These are phyloP conservation scores for Sorex fumeus DNA, from an alignment of 2,113 vertebrate species.

Conservation along the genomic window DNA sequence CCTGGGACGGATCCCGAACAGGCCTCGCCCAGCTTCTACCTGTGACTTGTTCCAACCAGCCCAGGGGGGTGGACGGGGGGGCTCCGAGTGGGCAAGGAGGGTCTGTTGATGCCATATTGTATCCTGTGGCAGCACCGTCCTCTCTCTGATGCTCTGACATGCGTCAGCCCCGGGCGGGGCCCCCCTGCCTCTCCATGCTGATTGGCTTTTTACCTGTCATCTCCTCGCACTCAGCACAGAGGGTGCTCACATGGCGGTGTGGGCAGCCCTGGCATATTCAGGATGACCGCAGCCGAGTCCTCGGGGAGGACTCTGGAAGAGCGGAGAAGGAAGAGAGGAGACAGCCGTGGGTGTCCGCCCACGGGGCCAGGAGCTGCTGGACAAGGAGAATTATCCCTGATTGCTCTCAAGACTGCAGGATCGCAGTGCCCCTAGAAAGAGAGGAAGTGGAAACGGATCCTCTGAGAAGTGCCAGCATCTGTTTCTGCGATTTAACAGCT, in stretches of 20 bases:
- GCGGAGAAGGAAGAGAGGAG: conserved; percentile 41
- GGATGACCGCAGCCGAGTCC: background rate
- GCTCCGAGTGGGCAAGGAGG: background rate
- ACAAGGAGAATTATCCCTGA: conserved; percentile 65
- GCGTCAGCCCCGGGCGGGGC: background rate
- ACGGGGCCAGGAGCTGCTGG: conserved; percentile 11
- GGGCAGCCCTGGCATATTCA: conserved; percentile 36
- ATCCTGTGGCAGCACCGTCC: background rate
- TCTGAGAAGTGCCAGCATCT: conserved; percentile 65
- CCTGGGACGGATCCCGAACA: no score
- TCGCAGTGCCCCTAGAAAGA: conserved; percentile 54
- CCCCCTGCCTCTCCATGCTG: background rate
- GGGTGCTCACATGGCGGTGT: background rate
- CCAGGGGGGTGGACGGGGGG: background rate
- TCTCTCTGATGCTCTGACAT: background rate
- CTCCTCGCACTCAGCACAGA: background rate
- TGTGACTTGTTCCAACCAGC: background rate
- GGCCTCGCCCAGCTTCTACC: background rate
- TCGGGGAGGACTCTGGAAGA: conserved; percentile 31
- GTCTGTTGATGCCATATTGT: background rate
- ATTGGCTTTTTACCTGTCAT: no score
- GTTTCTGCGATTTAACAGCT: conserved; percentile 77
- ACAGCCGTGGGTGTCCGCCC: conserved; percentile 14
- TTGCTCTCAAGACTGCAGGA: conserved; percentile 59
- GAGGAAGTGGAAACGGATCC: conserved; percentile 59